Base-by-base conservation (phyloP, 2,797 vertebrate genomes). In the Onychomys leucogaster region DNA sequence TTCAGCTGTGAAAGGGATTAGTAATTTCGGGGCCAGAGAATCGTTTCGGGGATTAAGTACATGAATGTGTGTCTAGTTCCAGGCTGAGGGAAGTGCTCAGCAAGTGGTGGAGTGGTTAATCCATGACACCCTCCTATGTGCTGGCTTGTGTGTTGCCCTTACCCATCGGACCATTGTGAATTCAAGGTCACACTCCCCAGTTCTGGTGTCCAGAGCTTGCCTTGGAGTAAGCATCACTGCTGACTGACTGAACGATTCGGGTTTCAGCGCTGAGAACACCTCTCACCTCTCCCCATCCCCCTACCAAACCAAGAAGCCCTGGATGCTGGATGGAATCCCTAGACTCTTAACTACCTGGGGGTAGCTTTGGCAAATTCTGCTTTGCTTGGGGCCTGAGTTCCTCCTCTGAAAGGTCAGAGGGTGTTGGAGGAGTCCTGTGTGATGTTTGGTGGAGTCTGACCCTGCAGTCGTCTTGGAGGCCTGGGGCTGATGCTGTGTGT, bases 1-100 rank as follows among this genome's bases (percentile, higher is more conserved):
- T 94, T 94, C 41, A 82, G 59, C 93, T 89, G 41, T 57, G 59
- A 91, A 94, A 94, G 86, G 82, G 92, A 49, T 94, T 75, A 90
- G 75, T 82, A 46, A 84, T 89, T 96, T 92, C 37, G 19, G n/a
- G 85, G 86, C 73, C 49, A 32, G 86, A 92, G 95, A 89, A 94
- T 52, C 85, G 71, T 49, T 88, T 69, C 46, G 14, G 90, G 69
- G 76, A 90, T 95, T 81, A 96, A 91, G 87, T 37, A 76, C 69
- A 89, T 83, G 94, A 91, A 75, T 55, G 29, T 55, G 27, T 94
- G 75, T 77, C 89, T 52, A 17, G 34, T 86, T 59, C n/a, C 80
- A 88, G 86, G 73, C 83, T 80, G 32, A 91, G 86, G 93, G 65
- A 76, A 87, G 34, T 52, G 19, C 76, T 90, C 41, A 55, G 91